Evolutionary conservation across 2,888 invertebrate genomes (phyloP).

Genomic region (Drosophila anceps): DNA sequence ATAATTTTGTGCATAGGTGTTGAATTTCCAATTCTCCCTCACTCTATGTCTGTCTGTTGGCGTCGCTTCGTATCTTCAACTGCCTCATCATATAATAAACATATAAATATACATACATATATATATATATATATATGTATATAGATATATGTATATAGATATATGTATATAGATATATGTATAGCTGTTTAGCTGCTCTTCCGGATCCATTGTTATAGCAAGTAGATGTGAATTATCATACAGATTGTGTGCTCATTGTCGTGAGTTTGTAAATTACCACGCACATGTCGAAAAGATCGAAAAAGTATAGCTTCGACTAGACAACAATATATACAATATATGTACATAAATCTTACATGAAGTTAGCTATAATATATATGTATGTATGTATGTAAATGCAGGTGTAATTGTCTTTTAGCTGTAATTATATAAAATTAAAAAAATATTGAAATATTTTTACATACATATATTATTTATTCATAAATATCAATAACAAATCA

Average conservation of each 20-base stretch:
- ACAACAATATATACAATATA: constrained; percentile 9
- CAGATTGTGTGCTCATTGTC: constrained; percentile 61
- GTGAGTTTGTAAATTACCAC: constrained; percentile 76
- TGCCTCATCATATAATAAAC: constrained; percentile 43
- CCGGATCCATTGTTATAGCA: constrained; percentile 77
- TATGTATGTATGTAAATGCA: not conserved
- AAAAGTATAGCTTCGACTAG: constrained; percentile 25
- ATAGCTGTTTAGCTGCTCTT: constrained; percentile 56
- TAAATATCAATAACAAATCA: too few species aligned
- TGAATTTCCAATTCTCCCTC: constrained; percentile 37
- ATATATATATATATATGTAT: not conserved
- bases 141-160: not conserved
- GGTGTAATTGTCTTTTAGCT: not conserved
- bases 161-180: not conserved
- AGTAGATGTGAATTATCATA: constrained; percentile 79
- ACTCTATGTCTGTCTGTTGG: constrained; percentile 1
- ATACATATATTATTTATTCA: not conserved
- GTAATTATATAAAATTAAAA: not conserved
- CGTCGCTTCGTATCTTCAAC: constrained; percentile 17
- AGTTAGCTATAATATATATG: not conserved
- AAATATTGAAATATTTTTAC: not conserved
- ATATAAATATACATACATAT: constrained; percentile 15
- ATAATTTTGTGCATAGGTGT: constrained; percentile 39
- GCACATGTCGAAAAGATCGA: constrained; percentile 45
- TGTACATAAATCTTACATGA: not conserved